Conservation (phyloP, 2,797 vertebrate genomes). For the Xenopus petersii region DNA sequence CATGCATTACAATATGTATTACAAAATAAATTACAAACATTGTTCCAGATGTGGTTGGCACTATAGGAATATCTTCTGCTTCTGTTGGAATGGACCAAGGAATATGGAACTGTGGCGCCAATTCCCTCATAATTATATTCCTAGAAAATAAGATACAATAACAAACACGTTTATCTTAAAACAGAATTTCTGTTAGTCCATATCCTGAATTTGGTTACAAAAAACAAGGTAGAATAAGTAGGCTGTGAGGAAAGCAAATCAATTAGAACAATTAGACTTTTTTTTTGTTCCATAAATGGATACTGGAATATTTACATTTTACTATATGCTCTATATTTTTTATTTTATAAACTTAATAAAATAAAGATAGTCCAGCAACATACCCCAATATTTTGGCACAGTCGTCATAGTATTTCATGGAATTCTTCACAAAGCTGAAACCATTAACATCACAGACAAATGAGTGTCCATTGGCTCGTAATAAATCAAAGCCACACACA, state of each 20-base stretch:
- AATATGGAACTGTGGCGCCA: conserved; percentile 96
- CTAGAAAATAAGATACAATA: conserved; percentile 60
- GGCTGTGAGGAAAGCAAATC: too few relatives aligned
- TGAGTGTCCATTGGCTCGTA: conserved; percentile 93
- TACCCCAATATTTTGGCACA: conserved; percentile 98
- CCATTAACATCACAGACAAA: conserved; percentile 97
- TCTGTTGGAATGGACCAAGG: conserved; percentile 98
- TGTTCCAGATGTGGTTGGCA: conserved; percentile 96
- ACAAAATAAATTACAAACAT: conserved; percentile 75
- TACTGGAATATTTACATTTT: too few relatives aligned
- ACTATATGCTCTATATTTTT: too few relatives aligned
- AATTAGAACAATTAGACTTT: too few relatives aligned
- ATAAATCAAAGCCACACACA: conserved; percentile 94
- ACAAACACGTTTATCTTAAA: too few relatives aligned
- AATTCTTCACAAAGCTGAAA: conserved; percentile 99
- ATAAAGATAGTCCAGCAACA: background rate
- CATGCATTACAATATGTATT: too few relatives aligned
- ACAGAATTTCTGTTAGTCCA: background rate
- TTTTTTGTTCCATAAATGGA: too few relatives aligned
- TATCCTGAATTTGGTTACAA: too few relatives aligned
- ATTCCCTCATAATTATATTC: conserved; percentile 96
- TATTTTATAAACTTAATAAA: too few relatives aligned
- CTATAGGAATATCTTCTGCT: conserved; percentile 97
- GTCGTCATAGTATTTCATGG: conserved; percentile 99
- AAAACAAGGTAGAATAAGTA: too few relatives aligned